Evolutionary conservation across 2,888 invertebrate genomes (phyloP), one percentile per base, ranked within the genome.

Genomic region (Nasonia oneida): DNA sequence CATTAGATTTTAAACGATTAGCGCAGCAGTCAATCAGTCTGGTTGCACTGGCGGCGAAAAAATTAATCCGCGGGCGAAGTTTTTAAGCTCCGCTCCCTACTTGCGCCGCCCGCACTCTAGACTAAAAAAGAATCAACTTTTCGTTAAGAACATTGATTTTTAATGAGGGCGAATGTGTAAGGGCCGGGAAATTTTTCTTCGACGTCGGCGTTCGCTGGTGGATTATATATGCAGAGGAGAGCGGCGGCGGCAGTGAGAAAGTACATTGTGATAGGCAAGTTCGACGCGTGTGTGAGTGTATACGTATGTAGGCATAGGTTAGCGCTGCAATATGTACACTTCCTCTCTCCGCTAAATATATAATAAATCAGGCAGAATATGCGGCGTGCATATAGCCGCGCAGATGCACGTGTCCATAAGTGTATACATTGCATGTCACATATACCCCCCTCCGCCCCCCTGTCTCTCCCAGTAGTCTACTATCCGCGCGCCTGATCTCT

Each of bases 291-390:
- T 29, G 37, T 29, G 14, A 33, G 67, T 33, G 29, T 67, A 67
- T n/a, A 80, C 33, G 71, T 33, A 33, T 50, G 57, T 37, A 47
- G 33, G 29, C 15, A 33, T 8, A 71, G 57, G 57, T 61, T 61
- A n/a, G 23, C 57, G 53, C 76, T 73, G 37, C 78, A 82, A 78
- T 82, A 82, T 82, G 67, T 82, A 78, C 78, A 64, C 80, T 76
- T 87, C 77, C 85, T 84, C 47, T 47, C 47, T 47, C 80, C 61
- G 83, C 88, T 89, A 87, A 88, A 89, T 81, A 86, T 82, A 86
- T 86, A 86, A 87, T 87, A 87, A 86, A 83, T 85, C 87, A 61
- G 77, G 84, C 42, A 18, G 75, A 83, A 85, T 79, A 81, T 6
- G 57, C 57, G n/a, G n/a, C 18, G 5, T 61, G 37, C 37, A 61